Percentiles rank a stretch among this genome's conserved stretches.
Evolutionary conservation across 2,888 invertebrate species (phyloP).

Genomic region (Bellardia bayeri): DNA sequence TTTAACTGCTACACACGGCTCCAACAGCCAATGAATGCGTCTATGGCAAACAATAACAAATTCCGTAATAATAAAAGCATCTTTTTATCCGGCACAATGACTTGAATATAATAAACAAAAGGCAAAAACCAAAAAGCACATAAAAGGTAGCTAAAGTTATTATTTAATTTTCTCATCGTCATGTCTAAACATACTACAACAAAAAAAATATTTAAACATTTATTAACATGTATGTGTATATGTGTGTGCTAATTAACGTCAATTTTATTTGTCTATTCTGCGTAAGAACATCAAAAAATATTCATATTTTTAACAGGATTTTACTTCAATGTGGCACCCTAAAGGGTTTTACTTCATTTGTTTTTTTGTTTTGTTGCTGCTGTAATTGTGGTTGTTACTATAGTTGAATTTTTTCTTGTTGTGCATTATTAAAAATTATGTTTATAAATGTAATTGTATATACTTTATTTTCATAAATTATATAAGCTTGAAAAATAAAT

Average conservation of each 20-base stretch:
- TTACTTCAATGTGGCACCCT: background rate
- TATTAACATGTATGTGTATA: background rate
- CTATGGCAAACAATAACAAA: background rate
- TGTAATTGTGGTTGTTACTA: background rate
- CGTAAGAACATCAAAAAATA: slow-evolving; percentile 36
- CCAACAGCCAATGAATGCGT: background rate
- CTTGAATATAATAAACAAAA: background rate
- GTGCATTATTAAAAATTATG: slow-evolving; percentile 34
- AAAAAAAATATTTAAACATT: background rate
- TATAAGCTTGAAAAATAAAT: background rate
- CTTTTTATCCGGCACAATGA: background rate
- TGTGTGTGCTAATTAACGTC: slow-evolving; percentile 55
- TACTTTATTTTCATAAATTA: background rate
- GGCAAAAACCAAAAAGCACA: background rate
- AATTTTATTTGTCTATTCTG: slow-evolving; percentile 58
- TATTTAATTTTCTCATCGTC: slow-evolving; percentile 28
- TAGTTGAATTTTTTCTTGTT: background rate
- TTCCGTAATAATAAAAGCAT: background rate
- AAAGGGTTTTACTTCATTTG: background rate
- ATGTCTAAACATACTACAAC: background rate
- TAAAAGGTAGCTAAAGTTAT: slow-evolving; percentile 9
- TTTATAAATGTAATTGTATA: slow-evolving; percentile 5
- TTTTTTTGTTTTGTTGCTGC: background rate
- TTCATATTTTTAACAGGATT: background rate
- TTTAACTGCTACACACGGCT: background rate